Conservation (phyloP, 2,113 vertebrate species). For the Upupa epops region DNA sequence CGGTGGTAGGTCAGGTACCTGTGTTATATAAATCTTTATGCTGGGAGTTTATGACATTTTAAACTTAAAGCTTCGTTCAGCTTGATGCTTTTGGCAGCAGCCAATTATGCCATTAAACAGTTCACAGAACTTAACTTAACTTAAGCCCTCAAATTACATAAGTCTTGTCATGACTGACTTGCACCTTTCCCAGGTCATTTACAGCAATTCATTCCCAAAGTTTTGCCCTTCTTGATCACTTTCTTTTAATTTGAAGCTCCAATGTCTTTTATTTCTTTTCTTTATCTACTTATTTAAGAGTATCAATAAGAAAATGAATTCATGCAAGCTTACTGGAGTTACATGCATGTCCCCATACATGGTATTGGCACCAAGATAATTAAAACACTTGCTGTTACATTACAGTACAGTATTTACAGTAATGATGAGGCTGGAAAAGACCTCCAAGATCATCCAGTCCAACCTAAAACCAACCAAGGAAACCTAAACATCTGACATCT, state of each 20-base stretch:
- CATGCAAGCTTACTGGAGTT: constrained; percentile 13
- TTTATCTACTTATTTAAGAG: constrained; percentile 68
- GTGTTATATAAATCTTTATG: constrained; percentile 83
- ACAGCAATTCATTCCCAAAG: constrained; percentile 55
- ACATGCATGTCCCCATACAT: constrained; percentile 27
- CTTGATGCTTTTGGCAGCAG: constrained; percentile 74
- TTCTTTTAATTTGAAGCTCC: constrained; percentile 57
- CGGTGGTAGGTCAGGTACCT: constrained; percentile 83
- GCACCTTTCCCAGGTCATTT: constrained; percentile 39
- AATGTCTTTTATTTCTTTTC: constrained; percentile 36
- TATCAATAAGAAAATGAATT: constrained; percentile 48
- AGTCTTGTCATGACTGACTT: constrained; percentile 77
- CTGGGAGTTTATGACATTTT: constrained; percentile 79
- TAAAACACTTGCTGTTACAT: constrained; percentile 27
- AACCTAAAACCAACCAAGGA: no score
- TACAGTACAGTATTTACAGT: no score
- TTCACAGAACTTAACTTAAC: constrained; percentile 77
- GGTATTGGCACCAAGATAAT: constrained; percentile 53
- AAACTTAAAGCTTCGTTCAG: constrained; percentile 74
- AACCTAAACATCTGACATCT: no score
- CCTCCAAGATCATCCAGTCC: no score
- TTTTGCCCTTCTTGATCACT: constrained; percentile 65
- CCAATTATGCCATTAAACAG: constrained; percentile 82
- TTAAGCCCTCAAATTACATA: constrained; percentile 73
- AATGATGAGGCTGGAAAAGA: no score